Evolutionary conservation across 1,140 invertebrate species (phyloP), one percentile per base, ranked within the genome.

Genomic region (Euschistus heros): DNA sequence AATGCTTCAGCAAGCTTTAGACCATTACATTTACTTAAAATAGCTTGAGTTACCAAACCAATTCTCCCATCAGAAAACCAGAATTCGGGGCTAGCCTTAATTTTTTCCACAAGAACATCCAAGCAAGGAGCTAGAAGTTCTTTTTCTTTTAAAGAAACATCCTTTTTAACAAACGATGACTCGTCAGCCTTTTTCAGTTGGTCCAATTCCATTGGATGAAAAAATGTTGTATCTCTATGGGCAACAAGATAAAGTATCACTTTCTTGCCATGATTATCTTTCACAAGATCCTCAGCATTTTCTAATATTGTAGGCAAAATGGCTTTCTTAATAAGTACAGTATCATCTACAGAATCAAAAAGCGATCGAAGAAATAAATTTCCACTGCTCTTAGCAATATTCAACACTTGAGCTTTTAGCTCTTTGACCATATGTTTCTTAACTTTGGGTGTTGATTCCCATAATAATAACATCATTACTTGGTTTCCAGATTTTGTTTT

Each of bases 301-400:
- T 80, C 83, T 27, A 88, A 75, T 57, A 98, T 75, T 71, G 92
- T 87, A 62, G 86, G 76, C 20, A 91, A 76, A 52, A 91, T 55
- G 15, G 85, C 83, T 76, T 97, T 96, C 69, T 88, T 88, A 22
- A 96, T 79, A 0, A 97, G 76, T 57, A 92, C 86, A 2, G 94
- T 97, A 71, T 98, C 94, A 76, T 98, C 95, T 0, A 94, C 85
- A n/a, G 82, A 81, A 74, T 97, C 93, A 68, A 97, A 85, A 55
- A 97, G 79, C 0, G 89, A 84, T 63, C 96, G 77, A 33, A 97
- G 74, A 10, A 92, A 82, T 20, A 90, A 75, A 73, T 94, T 87
- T 0, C 92, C 92, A 72, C 92, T 84, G 68, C 95, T 92, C 42
- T 81, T 84, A 22, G 86, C 84, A 13, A 95, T 81, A 67, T 89